Conservation (phyloP, 2,888 invertebrate species). For the Sarcophaga variegata region DNA sequence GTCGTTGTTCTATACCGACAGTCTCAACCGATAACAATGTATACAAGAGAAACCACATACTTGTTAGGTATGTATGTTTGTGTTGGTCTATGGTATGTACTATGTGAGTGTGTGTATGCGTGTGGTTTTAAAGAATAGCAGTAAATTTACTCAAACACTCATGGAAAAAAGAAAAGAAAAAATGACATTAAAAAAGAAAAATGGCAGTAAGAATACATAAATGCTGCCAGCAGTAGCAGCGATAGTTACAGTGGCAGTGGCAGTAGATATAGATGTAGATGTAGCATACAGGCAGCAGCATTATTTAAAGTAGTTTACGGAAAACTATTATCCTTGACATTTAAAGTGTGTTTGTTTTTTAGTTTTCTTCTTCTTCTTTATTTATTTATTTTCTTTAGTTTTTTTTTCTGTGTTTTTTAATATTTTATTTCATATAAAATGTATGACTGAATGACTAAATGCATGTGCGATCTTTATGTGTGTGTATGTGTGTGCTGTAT, state of each 20-base stretch:
- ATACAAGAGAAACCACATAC: conserved; percentile 27
- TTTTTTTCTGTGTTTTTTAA: too few relatives aligned
- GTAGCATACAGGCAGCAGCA: not conserved
- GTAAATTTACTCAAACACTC: conserved; percentile 26
- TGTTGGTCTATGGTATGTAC: not conserved
- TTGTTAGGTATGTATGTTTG: not conserved
- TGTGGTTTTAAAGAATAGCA: conserved; percentile 31
- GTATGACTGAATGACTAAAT: too few relatives aligned
- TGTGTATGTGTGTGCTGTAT: not conserved
- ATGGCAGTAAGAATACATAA: not conserved
- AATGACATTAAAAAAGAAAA: conserved; percentile 6
- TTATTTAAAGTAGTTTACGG: not conserved
- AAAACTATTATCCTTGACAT: conserved; percentile 74
- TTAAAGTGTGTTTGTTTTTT: conserved; percentile 36
- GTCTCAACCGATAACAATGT: conserved; percentile 38
- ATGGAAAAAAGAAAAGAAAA: not conserved
- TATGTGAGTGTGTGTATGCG: not conserved
- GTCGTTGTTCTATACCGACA: not conserved
- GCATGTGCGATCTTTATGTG: not conserved
- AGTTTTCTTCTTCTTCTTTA: too few relatives aligned
- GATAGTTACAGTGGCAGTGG: not conserved
- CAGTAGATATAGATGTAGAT: not conserved
- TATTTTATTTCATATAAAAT: too few relatives aligned
- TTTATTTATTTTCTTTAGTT: too few relatives aligned
- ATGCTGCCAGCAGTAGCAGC: not conserved